Percentiles rank a stretch among this genome's conserved stretches.
These are phyloP conservation scores for Pipistrellus pygmaeus DNA, from an alignment of 2,797 vertebrate genomes.

Conservation along the genomic window DNA sequence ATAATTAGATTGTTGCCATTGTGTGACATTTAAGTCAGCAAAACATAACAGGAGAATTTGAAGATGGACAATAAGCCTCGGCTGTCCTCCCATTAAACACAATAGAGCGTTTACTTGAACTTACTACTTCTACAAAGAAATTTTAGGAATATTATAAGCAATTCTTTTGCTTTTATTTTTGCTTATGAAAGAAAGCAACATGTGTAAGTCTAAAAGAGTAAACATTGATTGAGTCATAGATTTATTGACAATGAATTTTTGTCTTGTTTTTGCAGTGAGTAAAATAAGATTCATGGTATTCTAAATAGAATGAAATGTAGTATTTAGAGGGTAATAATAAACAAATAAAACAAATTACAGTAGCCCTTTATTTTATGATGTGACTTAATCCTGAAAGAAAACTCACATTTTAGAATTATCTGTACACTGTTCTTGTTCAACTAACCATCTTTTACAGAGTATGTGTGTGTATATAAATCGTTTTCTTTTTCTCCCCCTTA, in stretches of 20 bases:
- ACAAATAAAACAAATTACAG: not conserved
- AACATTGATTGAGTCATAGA: not conserved
- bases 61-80: not conserved
- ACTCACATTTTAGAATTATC: not conserved
- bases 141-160: not conserved
- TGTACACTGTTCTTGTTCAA: not conserved
- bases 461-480: not conserved
- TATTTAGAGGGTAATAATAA: not conserved
- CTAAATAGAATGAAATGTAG: not conserved
- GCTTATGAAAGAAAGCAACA: not conserved
- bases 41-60: not conserved
- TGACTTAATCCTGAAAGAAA: not conserved
- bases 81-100: not conserved
- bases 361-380: not conserved
- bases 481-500: slow-evolving; percentile 83
- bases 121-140: not conserved
- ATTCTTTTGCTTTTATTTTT: not conserved
- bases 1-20: not conserved
- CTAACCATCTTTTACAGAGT: not conserved
- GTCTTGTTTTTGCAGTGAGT: not conserved
- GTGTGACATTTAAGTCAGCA: not conserved
- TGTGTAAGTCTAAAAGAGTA: not conserved
- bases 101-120: not conserved
- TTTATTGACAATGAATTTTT: not conserved
- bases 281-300: not conserved